Evolutionary conservation across 2,113 vertebrate genomes (phyloP).

Genomic region (Rana temporaria): DNA sequence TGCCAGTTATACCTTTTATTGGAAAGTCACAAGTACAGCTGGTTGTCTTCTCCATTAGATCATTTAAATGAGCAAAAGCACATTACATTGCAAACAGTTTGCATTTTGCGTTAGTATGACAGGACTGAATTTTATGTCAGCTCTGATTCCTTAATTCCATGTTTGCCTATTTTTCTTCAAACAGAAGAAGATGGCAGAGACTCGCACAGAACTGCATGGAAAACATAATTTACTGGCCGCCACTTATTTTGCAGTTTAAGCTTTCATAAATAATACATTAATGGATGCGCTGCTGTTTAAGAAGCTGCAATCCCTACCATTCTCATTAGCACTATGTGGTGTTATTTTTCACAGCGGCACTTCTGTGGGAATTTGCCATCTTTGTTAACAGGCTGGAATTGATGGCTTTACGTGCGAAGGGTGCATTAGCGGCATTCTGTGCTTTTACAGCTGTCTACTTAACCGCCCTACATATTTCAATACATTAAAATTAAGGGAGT

Average conservation of each 20-base stretch:
- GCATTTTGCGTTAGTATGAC: too few relatives aligned
- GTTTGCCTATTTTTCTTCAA: too few relatives aligned
- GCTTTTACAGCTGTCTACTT: slow-evolving; percentile 47
- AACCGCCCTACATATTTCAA: slow-evolving; percentile 26
- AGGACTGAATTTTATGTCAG: too few relatives aligned
- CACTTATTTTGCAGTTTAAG: slow-evolving; percentile 21
- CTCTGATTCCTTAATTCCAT: too few relatives aligned
- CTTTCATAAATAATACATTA: slow-evolving; percentile 54
- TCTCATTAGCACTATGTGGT: slow-evolving; percentile 50
- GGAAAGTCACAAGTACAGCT: too few relatives aligned
- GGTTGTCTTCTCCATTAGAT: too few relatives aligned
- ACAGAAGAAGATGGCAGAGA: background rate
- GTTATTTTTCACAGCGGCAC: slow-evolving; percentile 35
- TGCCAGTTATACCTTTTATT: too few relatives aligned
- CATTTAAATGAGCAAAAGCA: too few relatives aligned
- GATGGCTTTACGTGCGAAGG: slow-evolving; percentile 43
- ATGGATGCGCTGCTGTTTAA: slow-evolving; percentile 32
- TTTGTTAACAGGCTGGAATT: slow-evolving; percentile 49
- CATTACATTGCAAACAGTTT: too few relatives aligned
- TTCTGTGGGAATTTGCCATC: slow-evolving; percentile 44
- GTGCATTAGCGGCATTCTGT: slow-evolving; percentile 43
- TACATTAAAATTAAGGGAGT: slow-evolving; percentile 34
- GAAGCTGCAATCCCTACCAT: slow-evolving; percentile 18
- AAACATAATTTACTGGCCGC: slow-evolving; percentile 18
- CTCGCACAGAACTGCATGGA: background rate